Base-by-base conservation (phyloP, 1,140 invertebrate species). In the Pygmarrhopalites habei region DNA sequence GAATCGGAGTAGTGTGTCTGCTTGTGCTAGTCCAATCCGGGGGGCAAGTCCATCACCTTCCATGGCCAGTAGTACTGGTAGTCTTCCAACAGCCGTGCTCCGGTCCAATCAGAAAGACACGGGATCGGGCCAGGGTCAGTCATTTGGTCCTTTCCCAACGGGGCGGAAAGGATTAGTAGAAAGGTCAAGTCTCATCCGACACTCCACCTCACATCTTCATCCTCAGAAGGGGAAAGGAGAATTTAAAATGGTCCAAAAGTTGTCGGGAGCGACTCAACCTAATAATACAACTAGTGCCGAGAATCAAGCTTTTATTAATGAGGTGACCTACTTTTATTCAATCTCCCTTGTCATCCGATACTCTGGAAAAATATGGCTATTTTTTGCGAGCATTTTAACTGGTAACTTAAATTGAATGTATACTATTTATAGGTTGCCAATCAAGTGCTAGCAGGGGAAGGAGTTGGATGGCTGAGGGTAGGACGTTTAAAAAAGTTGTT, bases 401-500 rank as follows among this genome's bases (percentile, higher is more conserved):
- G 25, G 14, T 23, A 26, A 23, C 23, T 55, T 7, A 25, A 14
- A 15, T 55, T n/a, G n/a, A n/a, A n/a, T 58, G 56, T 39, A 41
- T 58, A 14, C 21, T 43, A n/a, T n/a, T n/a, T n/a, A 67, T 79
- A 96, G 84, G 82, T 96, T 29, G 85, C 95, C 12, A 89, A 85
- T 73, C 88, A 89, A 79, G 91, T 98, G 3, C 73, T 98, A 51
- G 87, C 90, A 49, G 97, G 96, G 12, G 92, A 99, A 79, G 95
- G 96, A 2, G 87, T 99, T 17, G 92, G 95, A 35, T 98, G 95
- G 92, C 79, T 99, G 21, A 96, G 98, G 77, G 76, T 95, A 5
- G 95, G 90, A 73, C 83, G 95, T 35, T 79, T 99, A 21, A 94
- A 92, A 73, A 95, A 96, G 74, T 77, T 99, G 4, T 95, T 99